Evolutionary conservation across 2,797 vertebrate species (phyloP).

Genomic region (Sebastes matsubarae): DNA sequence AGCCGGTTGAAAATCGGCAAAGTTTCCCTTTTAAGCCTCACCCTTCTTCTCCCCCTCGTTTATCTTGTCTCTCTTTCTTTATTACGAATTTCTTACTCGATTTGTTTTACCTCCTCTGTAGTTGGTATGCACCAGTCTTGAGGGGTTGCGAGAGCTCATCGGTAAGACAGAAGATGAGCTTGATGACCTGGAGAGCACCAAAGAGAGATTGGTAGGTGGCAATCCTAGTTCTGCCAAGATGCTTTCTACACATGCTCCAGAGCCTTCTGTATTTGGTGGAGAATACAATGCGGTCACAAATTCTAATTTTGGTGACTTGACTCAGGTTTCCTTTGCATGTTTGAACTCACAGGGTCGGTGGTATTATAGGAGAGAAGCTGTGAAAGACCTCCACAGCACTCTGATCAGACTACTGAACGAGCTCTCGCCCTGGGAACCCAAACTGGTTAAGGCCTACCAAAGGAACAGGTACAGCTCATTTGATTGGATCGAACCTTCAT

Average conservation of each 20-base stretch:
- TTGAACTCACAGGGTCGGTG: conserved; percentile 87
- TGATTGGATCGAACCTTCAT: not conserved
- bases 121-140: conserved; percentile 97
- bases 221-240: not conserved
- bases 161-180: conserved; percentile 96
- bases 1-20: not conserved
- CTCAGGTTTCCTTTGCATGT: conserved; percentile 32
- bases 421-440: conserved; percentile 97
- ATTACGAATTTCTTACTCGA: not conserved
- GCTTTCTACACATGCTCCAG: not conserved
- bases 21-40: not conserved
- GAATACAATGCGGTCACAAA: not conserved
- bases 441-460: conserved; percentile 96
- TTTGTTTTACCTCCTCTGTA: conserved; percentile 54
- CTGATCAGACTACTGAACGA: conserved; percentile 96
- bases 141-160: conserved; percentile 95
- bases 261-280: not conserved
- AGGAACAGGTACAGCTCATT: conserved; percentile 90
- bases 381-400: conserved; percentile 96
- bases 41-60: not conserved
- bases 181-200: conserved; percentile 92
- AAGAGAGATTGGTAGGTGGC: conserved; percentile 92
- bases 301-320: not conserved
- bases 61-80: not conserved
- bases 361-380: conserved; percentile 91